Evolutionary conservation across 2,797 vertebrate species (phyloP).

Genomic region (Sandelia bainsii): DNA sequence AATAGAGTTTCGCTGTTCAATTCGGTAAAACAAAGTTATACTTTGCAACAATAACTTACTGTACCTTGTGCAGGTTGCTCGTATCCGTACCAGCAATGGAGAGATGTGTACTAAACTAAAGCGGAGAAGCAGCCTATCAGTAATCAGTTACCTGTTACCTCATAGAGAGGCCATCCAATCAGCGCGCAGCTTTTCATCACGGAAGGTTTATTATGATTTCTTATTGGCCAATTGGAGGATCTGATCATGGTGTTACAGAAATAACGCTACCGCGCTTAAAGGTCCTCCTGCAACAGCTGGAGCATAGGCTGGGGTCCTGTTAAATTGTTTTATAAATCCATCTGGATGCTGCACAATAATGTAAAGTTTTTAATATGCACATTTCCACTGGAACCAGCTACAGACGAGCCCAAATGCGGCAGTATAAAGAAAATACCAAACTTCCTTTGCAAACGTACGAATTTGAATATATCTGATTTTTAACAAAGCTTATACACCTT

Average conservation of each 20-base stretch:
- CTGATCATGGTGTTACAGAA: constrained; percentile 71
- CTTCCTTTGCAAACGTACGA: background rate
- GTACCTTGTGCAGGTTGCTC: constrained; percentile 38
- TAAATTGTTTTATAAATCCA: no score
- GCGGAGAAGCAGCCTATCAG: constrained; percentile 42
- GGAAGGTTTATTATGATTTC: constrained; percentile 43
- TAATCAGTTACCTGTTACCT: rapidly evolving
- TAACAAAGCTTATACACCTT: rapidly evolving
- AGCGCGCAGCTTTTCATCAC: constrained; percentile 30
- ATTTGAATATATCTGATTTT: background rate
- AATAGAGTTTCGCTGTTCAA: rapidly evolving
- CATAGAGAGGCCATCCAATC: constrained; percentile 33
- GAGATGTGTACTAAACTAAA: background rate
- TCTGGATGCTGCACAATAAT: background rate
- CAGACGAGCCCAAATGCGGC: background rate
- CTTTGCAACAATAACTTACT: background rate
- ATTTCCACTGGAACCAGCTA: background rate
- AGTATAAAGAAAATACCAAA: background rate
- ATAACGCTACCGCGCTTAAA: background rate
- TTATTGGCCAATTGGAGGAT: constrained; percentile 68
- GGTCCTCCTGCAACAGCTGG: constrained; percentile 1
- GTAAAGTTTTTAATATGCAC: background rate
- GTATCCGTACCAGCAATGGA: background rate
- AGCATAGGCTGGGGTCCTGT: no score
- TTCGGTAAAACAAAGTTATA: background rate